These are phyloP conservation scores for Drosophila anomelani DNA, from an alignment of 2,888 invertebrate genomes.

Conservation along the genomic window DNA sequence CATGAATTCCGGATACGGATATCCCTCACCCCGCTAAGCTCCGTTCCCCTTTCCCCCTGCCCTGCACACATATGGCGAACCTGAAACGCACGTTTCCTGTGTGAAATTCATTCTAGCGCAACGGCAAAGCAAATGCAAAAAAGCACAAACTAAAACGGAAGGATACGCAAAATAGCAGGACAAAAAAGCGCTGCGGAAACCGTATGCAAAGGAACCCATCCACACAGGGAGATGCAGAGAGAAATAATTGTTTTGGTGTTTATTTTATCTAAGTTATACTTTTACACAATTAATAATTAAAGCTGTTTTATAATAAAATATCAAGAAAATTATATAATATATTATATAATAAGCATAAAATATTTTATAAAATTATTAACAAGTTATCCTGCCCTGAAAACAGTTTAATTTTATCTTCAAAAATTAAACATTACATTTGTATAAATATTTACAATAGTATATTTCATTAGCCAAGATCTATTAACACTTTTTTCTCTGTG, in stretches of 20 bases:
- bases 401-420: background rate
- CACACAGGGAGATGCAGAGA: slow-evolving; percentile 47
- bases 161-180: slow-evolving; percentile 72
- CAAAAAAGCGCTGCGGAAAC: slow-evolving; percentile 51
- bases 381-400: background rate
- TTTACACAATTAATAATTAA: background rate
- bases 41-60: background rate
- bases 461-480: background rate
- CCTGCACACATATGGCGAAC: slow-evolving; percentile 21
- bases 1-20: slow-evolving; percentile 45
- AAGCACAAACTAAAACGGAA: slow-evolving; percentile 66
- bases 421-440: background rate
- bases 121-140: slow-evolving; percentile 61
- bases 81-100: slow-evolving; percentile 55
- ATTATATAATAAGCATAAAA: too few relatives aligned
- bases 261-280: background rate
- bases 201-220: slow-evolving; percentile 77
- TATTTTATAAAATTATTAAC: too few relatives aligned
- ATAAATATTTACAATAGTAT: background rate
- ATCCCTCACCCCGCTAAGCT: background rate
- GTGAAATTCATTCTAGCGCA: slow-evolving; percentile 53
- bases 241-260: background rate
- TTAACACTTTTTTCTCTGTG: slow-evolving; percentile 19
- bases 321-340: background rate
- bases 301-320: background rate